Evolutionary conservation across 1,140 invertebrate species (phyloP).

Genomic region (Diploscapter pachys): DNA sequence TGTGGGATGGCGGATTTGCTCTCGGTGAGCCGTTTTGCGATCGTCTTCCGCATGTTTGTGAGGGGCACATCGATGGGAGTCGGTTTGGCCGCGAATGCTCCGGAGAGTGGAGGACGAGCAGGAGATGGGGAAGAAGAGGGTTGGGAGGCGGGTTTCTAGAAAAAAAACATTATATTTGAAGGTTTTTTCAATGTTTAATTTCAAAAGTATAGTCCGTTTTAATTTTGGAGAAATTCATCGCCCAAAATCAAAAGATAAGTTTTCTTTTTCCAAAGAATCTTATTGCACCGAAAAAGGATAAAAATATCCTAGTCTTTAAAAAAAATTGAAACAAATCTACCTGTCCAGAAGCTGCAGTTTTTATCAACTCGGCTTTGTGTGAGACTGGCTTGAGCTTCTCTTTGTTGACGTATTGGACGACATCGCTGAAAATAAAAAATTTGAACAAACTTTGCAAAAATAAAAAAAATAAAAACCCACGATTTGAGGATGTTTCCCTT

Average conservation of each 20-base stretch:
- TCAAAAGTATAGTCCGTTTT: constrained; percentile 2
- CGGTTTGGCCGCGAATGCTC: no score
- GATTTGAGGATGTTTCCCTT: constrained; percentile 29
- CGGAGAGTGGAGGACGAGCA: not conserved
- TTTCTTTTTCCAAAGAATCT: constrained; percentile 10
- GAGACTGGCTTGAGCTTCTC: constrained; percentile 13
- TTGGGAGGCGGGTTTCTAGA: constrained; percentile 10
- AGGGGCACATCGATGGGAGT: constrained; percentile 22
- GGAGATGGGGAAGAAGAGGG: constrained; percentile 1
- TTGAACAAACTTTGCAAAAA: no score
- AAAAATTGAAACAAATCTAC: constrained; percentile 1
- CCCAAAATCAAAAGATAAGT: constrained; percentile 10
- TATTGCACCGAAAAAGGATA: not conserved
- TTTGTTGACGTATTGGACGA: constrained; percentile 9
- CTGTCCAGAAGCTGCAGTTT: constrained; percentile 6
- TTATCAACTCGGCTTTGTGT: not conserved
- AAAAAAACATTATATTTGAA: constrained; percentile 2
- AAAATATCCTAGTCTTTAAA: constrained; percentile 9
- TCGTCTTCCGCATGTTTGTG: constrained; percentile 13
- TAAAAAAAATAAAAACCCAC: no score
- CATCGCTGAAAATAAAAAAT: not conserved
- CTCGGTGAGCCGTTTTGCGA: constrained; percentile 22
- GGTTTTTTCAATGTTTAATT: not conserved
- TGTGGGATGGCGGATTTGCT: no score
- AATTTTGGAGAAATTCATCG: not conserved